A percentile compares a stretch with the other conserved stretches of the same genome.
phyloP scores from a whole-genome alignment of 2,797 vertebrate genomes.

The Sandelia bainsii region DNA sequence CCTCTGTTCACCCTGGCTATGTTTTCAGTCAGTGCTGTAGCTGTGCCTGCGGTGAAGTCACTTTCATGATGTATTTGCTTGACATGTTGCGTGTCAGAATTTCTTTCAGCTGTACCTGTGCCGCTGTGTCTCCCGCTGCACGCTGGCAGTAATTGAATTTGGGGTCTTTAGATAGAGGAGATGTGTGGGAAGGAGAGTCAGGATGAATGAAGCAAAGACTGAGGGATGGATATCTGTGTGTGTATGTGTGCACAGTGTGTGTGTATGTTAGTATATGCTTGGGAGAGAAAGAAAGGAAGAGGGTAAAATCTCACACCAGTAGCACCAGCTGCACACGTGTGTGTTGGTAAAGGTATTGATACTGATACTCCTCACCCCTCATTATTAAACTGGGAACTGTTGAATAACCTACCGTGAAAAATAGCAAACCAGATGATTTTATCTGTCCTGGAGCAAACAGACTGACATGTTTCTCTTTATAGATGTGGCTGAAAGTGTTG shows the following conservation, averaged over 20 bases:
- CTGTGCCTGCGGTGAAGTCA: conserved; percentile 24
- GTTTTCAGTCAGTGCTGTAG: conserved; percentile 8
- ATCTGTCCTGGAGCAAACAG: conserved; percentile 32
- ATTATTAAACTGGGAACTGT: conserved; percentile 58
- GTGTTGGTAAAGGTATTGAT: conserved; percentile 48
- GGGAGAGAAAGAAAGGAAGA: conserved; percentile 2
- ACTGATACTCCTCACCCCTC: conserved; percentile 30
- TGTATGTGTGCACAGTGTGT: background rate
- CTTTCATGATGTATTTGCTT: conserved; percentile 43
- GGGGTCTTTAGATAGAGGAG: conserved; percentile 57
- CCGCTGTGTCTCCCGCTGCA: conserved; percentile 58
- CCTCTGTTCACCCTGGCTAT: conserved; percentile 18
- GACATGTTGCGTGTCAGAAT: conserved; percentile 50
- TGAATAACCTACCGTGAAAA: conserved; percentile 59
- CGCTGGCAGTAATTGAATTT: conserved; percentile 78
- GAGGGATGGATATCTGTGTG: conserved; percentile 19
- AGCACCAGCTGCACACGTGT: conserved; percentile 43
- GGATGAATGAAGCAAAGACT: conserved; percentile 59
- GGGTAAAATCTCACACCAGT: conserved; percentile 33
- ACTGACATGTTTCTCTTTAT: conserved; percentile 6
- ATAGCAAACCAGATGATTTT: conserved; percentile 34
- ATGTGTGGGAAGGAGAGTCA: conserved; percentile 56
- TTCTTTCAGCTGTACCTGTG: conserved; percentile 63
- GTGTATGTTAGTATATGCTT: background rate
- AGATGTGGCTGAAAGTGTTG: background rate